A percentile compares a stretch with the other conserved stretches of the same genome.
Evolutionary conservation across 2,113 vertebrate species (phyloP).

Genomic region (Oncorhynchus masou): DNA sequence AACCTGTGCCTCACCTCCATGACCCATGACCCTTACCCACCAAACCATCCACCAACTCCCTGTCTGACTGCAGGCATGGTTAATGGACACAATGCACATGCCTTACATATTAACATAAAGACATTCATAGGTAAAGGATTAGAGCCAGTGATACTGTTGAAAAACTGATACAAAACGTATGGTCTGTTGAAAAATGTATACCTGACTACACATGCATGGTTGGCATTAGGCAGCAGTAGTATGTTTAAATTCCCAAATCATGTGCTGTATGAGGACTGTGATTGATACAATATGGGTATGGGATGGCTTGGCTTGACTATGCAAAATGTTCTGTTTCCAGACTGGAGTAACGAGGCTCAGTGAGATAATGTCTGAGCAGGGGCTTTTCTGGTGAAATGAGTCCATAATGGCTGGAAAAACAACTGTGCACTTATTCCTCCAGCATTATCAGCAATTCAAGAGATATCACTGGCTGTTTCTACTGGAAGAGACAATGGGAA

Average conservation of each 20-base stretch:
- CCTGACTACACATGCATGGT: no score
- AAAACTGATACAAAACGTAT: conserved; percentile 37
- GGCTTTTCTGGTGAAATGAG: conserved; percentile 53
- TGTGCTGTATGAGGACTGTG: not conserved
- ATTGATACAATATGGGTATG: not conserved
- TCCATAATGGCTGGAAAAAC: conserved; percentile 68
- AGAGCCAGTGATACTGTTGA: not conserved
- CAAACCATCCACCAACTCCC: not conserved
- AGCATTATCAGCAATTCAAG: conserved; percentile 60
- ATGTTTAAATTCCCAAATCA: not conserved
- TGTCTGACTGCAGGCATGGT: not conserved
- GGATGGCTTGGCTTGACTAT: not conserved
- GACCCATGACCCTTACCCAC: not conserved
- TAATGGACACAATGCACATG: not conserved
- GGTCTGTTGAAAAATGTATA: not conserved
- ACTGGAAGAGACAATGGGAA: conserved; percentile 72
- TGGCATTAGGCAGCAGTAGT: not conserved
- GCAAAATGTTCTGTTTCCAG: conserved; percentile 44
- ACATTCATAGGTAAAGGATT: not conserved
- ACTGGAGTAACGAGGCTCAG: conserved; percentile 28
- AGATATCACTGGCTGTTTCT: conserved; percentile 67
- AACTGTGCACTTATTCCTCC: conserved; percentile 47
- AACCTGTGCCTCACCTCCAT: conserved; percentile 46
- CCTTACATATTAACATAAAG: not conserved
- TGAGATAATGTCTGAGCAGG: conserved; percentile 27